Base-by-base conservation (phyloP, 2,797 vertebrate genomes). In the Loriculus beryllinus region DNA sequence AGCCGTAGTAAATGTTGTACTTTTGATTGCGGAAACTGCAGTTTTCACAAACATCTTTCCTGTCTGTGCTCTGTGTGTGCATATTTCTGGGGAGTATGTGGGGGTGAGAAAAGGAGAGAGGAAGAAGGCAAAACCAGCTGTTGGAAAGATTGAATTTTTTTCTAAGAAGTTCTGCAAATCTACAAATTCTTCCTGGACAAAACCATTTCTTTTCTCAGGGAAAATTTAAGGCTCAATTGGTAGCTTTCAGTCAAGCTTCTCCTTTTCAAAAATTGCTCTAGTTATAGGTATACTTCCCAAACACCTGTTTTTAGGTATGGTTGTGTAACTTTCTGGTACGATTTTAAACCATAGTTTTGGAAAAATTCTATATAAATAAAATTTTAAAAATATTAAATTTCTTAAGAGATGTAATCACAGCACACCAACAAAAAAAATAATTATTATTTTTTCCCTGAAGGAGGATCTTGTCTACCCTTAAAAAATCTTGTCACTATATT, bases 11-110 rank as follows among this genome's bases (percentile, higher is more conserved):
- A 98, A 98, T 96, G 97, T 98, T 98, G 98, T 98, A 95, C 97
- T 98, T 98, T 98, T 98, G 98, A 98, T 98, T 98, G 98, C 42
- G 62, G 97, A 98, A 98, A 97, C 97, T 84, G 96, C 95, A 92
- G 96, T 97, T 97, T 97, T 97, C 95, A 88, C 96, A 97, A 98
- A 97, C 95, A 96, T 93, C 92, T 97, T 83, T 96, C 92, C 95
- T 96, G 96, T 96, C 95, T 96, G 89, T 92, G 96, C 96, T 86
- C 31, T 80, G 77, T 2, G 4, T 51, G 10, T 68, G 21, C 79
- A 54, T 65, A 56, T 85, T 85, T 85, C 75, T 80, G 51, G 37
- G 47, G 29, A 78, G 28, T 45, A 82, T 13, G 17, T 12, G 56
- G 72, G 26, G 33, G 25, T 70, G 29, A 82, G 89, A 68, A 68